phyloP scores from a whole-genome alignment of 2,888 invertebrate species.

The Drosophila lacicola region DNA sequence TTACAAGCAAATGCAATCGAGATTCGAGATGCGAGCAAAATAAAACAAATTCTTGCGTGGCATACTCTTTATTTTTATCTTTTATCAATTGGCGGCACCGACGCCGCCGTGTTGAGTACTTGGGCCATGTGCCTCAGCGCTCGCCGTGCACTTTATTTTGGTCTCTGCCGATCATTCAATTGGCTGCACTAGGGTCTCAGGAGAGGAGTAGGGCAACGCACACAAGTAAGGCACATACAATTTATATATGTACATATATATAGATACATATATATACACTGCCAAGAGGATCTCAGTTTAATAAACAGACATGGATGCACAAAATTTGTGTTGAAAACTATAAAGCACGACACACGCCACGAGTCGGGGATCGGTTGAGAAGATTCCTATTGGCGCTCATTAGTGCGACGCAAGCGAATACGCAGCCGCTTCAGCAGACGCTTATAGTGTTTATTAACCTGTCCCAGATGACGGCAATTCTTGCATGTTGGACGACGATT shows the following conservation, averaged over 20 bases:
- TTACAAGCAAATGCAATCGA: slow-evolving; percentile 75
- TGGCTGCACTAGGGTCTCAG: slow-evolving; percentile 19
- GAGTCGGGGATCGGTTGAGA: not conserved
- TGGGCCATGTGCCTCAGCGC: slow-evolving; percentile 32
- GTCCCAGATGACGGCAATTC: not conserved
- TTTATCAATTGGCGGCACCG: slow-evolving; percentile 74
- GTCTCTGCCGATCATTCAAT: slow-evolving; percentile 64
- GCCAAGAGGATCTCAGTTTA: slow-evolving; percentile 2
- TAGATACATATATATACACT: not conserved
- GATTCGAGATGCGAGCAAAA: slow-evolving; percentile 39
- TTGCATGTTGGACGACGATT: not conserved
- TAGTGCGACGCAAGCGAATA: too few relatives aligned
- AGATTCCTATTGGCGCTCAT: not conserved
- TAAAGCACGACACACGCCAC: not conserved
- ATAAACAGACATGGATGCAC: not conserved
- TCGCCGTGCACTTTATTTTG: slow-evolving; percentile 60
- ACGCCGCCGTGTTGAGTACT: slow-evolving; percentile 25
- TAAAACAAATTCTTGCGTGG: slow-evolving; percentile 51
- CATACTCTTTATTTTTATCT: slow-evolving; percentile 78
- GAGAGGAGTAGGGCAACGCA: not conserved
- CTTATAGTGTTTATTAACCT: not conserved
- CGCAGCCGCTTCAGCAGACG: not conserved
- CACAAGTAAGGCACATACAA: slow-evolving; percentile 6
- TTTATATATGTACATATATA: not conserved
- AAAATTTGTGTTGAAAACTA: not conserved